Conservation (phyloP, 1,140 invertebrate genomes). For the Phenacoccus solenopsis region DNA sequence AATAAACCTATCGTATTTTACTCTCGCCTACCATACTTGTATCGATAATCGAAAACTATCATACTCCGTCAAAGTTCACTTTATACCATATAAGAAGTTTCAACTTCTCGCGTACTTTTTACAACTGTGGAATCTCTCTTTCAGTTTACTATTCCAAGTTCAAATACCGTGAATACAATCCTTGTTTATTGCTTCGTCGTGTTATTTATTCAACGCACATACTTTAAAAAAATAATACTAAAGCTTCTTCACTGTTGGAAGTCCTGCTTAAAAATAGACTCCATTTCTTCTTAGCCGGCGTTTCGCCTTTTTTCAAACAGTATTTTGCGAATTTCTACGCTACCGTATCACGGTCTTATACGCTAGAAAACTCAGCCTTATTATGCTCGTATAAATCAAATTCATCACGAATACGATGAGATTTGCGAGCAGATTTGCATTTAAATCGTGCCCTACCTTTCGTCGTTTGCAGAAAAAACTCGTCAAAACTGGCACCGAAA, state of each 20-base stretch:
- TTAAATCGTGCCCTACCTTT: too few species aligned
- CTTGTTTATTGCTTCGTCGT: neutral
- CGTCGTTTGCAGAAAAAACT: too few species aligned
- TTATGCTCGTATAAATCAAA: too few species aligned
- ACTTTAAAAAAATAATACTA: neutral
- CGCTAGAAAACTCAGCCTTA: too few species aligned
- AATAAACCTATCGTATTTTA: too few species aligned
- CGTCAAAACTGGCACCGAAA: too few species aligned
- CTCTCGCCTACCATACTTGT: too few species aligned
- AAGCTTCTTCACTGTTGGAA: neutral
- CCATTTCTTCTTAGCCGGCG: neutral
- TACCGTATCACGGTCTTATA: neutral
- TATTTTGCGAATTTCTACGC: neutral
- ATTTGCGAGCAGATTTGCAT: too few species aligned
- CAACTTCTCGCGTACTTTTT: neutral
- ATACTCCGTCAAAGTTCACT: neutral
- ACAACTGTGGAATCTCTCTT: neutral
- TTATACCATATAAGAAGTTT: neutral
- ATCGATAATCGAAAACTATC: neutral
- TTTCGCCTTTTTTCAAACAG: neutral
- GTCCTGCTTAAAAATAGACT: neutral
- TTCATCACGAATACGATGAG: too few species aligned
- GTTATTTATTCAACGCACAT: conserved; percentile 2
- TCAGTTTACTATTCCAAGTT: neutral
- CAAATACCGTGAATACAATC: neutral